A percentile compares a stretch with the other conserved stretches of the same genome.
These are phyloP conservation scores for Drosophila malerkotliana DNA, from an alignment of 1,140 invertebrate genomes.

Conservation along the genomic window DNA sequence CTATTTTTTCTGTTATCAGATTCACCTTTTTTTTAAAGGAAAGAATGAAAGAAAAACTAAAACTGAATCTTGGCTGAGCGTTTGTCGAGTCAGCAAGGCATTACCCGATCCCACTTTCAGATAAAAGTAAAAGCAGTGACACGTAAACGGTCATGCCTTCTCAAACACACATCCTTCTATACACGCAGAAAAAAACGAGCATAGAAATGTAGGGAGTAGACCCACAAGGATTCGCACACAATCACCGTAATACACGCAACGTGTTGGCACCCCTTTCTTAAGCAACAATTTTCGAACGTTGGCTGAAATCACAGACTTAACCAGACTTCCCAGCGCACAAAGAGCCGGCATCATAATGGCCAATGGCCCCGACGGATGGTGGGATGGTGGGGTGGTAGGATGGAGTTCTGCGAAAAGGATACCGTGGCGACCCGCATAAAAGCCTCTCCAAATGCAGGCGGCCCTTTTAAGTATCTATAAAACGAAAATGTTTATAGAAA, in stretches of 20 bases:
- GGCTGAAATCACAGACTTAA: conserved; percentile 55
- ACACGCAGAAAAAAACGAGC: conserved; percentile 14
- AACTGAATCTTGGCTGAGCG: conserved; percentile 47
- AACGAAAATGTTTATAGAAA: conserved; percentile 81
- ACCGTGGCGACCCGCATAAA: conserved; percentile 61
- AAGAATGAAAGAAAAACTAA: conserved; percentile 15
- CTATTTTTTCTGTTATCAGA: conserved; percentile 25
- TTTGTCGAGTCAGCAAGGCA: conserved; percentile 73
- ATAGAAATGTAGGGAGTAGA: neutral
- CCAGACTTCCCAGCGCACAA: conserved; percentile 33
- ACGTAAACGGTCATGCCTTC: conserved; percentile 56
- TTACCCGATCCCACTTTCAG: conserved; percentile 73
- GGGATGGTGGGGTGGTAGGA: neutral
- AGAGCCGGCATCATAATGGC: conserved; percentile 63
- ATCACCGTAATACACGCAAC: conserved; percentile 38
- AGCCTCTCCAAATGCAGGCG: conserved; percentile 70
- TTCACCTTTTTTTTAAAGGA: conserved; percentile 27
- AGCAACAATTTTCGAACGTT: conserved; percentile 66
- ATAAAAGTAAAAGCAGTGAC: conserved; percentile 76
- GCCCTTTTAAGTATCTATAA: conserved; percentile 79
- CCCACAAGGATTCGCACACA: conserved; percentile 41
- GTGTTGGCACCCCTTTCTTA: conserved; percentile 58
- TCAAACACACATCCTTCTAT: conserved; percentile 21
- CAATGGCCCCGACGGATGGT: conserved; percentile 45
- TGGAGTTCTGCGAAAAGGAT: neutral